Base-by-base conservation (phyloP, 2,888 invertebrate species). In the Thereva unica region DNA sequence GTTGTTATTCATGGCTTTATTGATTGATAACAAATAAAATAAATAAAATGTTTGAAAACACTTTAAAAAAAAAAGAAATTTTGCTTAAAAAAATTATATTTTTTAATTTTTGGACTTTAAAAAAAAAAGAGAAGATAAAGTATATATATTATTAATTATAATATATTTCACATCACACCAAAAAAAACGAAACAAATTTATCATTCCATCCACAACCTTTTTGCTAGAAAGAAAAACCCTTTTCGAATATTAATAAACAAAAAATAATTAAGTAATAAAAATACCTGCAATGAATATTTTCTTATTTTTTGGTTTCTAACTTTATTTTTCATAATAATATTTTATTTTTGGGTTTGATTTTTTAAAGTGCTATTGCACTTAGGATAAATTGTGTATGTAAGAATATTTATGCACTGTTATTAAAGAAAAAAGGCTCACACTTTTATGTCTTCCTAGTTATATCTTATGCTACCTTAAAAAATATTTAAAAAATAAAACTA, bases 131-230 rank as follows among this genome's bases (percentile, higher is more conserved):
- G 2, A 23, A 23, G 23, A 23, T n/a, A 23, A 23, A 23, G 2
- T 23, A 23, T 23, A 23, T 23, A 23, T 23, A 23, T 23, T 23
- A 23, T 23, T 23, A 23, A 23, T 23, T 23, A 23, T 23, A 23
- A 23, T 23, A 23, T 23, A 23, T 23, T 47, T 47, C 59, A 47
- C 59, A 47, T 59, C 59, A 66, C 23, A 64, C 6, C 59, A 59
- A 40, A 44, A 23, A 35, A 47, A 59, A 59, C n/a, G 50, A 57
- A 52, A 66, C 56, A 64, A 67, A 68, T 53, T 57, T 66, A 68
- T 68, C 66, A 68, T 68, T 68, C 68, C 68, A 68, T 68, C 68
- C 68, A 67, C 65, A 50, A 59, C 53, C 66, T 59, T 47, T 44
- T 38, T 65, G 53, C 66, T 66, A 66, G 42, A 56, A 42, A 23